Base-by-base conservation (phyloP, 2,797 vertebrate genomes). In the Adrianichthys oophorus region DNA sequence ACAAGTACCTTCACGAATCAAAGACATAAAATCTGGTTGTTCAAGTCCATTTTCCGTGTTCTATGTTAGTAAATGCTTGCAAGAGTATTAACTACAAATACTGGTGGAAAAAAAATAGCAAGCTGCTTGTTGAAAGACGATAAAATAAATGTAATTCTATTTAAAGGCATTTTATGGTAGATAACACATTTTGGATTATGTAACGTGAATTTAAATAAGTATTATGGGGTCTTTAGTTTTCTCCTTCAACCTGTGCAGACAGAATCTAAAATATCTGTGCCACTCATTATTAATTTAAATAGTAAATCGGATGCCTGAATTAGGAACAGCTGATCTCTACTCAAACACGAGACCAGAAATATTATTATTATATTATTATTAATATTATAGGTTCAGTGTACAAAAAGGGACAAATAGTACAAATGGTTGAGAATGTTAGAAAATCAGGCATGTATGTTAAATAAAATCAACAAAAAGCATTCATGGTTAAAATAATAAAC, bases 361-460 rank as follows among this genome's bases (percentile, higher is more conserved):
- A n/a, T n/a, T n/a, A n/a, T n/a, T n/a, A n/a, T n/a, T n/a, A n/a
- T n/a, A n/a, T n/a, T n/a, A n/a, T n/a, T n/a, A n/a, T n/a, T n/a
- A 8, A 62, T 45, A 21, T 29, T 52, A 15, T 69, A 62, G 51
- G 65, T 58, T 54, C 56, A 40, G 7, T 74, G 80, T 83, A 72
- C 40, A 70, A 81, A 81, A 83, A 83, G 67, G 74, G 65, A 65
- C 62, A 62, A 24, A 65, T 50, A 65, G 78, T 61, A 84, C 70
- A 72, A 85, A 90, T 73, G 43, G 32, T 43, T 76, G 56, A 83
- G 65, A 80, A 78, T 78, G 82, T 85, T 81, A 84, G 85, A 49
- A 80, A 75, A 78, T 80, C 54, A 72, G 76, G 60, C 57, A 75
- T 66, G 64, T 45, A 76, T 51, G 69, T 71, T 54, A 81, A 70